Percentiles rank a stretch among this genome's conserved stretches.
Conservation (phyloP, 2,888 invertebrate genomes). For the Drosophila macrospina region DNA sequence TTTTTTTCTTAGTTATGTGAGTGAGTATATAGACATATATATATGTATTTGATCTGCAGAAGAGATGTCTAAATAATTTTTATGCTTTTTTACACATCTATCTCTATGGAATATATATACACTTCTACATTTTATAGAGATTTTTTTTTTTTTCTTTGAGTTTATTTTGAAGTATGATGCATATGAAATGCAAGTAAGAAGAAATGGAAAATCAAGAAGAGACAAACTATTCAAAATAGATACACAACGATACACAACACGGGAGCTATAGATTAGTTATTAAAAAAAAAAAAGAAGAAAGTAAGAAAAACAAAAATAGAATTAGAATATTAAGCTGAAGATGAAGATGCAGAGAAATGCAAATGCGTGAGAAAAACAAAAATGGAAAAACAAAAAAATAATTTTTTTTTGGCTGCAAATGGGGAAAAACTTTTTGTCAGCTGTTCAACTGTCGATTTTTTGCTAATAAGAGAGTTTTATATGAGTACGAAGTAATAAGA, state of each 20-base stretch:
- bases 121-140: neutral
- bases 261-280: conserved; percentile 26
- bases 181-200: conserved; percentile 64
- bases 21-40: conserved; percentile 24
- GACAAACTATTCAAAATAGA: conserved; percentile 29
- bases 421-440: conserved; percentile 47
- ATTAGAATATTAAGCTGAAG: no score
- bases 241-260: conserved; percentile 10
- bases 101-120: neutral
- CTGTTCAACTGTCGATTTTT: conserved; percentile 84
- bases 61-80: neutral
- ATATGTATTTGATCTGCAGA: conserved; percentile 2
- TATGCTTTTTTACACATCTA: conserved; percentile 1
- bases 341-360: conserved; percentile 13
- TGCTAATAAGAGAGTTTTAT: conserved; percentile 77
- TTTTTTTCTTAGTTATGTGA: conserved; percentile 9
- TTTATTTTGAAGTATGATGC: conserved; percentile 19
- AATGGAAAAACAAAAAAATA: conserved; percentile 6
- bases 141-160: neutral
- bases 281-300: conserved; percentile 13
- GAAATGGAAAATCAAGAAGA: conserved; percentile 28
- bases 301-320: no score
- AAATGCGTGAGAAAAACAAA: conserved; percentile 10
- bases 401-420: conserved; percentile 45
- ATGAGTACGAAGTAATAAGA: conserved; percentile 13